Evolutionary conservation across 1,140 invertebrate species (phyloP), one percentile per base, ranked within the genome.

Genomic region (Odontomachus brunneus): DNA sequence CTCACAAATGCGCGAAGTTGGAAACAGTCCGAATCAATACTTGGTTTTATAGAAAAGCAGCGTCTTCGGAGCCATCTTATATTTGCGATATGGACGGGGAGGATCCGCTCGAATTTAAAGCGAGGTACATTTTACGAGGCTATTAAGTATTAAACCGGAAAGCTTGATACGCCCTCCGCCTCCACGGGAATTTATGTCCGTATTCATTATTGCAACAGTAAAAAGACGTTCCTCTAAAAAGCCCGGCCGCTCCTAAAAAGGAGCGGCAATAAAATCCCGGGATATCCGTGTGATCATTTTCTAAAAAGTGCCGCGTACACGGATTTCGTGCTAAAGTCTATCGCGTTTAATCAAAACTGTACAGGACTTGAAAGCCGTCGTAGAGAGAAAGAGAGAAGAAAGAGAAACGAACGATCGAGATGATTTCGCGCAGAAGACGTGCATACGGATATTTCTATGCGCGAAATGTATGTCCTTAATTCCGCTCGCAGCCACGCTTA

Each of bases 111-210:
- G 65, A 80, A 84, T 84, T 63, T 80, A 80, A 80, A 80, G n/a
- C 55, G 55, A 60, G 33, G 14, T 80, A 57, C 44, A 60, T 59
- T 84, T 84, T 84, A 80, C 29, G 82, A 84, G 53, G 65, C 75
- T 71, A 57, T 84, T 84, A 84, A 60, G 65, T 84, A 84, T 84
- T 84, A 84, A 84, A 84, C 59, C 63, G 38, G 48, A 84, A 84
- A 80, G 65, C 82, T 59, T 55, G 75, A 57, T 76, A 69, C 55
- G 44, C 29, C 51, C 24, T 29, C 44, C 74, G 24, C 44, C 59
- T 76, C 33, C 22, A 59, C 17, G 44, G 3, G 22, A 80, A 84
- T 84, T 84, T 84, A 84, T 84, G 48, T 84, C 65, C 75, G 75
- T 63, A 80, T 84, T 84, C 75, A 84, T 84, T 84, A 84, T 80